Base-by-base conservation (phyloP, 2,113 vertebrate genomes). In the Beaufortia kweichowensis region DNA sequence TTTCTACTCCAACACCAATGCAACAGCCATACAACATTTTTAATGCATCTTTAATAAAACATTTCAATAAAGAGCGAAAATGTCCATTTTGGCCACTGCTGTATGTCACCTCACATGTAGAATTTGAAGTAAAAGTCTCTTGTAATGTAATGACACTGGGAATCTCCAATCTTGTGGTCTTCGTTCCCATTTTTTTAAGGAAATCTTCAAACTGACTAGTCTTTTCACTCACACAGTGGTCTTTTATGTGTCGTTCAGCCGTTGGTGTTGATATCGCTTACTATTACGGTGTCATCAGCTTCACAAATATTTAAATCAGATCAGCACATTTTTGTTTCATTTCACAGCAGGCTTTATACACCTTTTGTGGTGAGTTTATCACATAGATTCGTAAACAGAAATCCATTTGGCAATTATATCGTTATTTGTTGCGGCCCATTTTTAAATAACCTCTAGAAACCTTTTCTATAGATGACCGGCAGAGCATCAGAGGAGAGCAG, bases 371-470 rank as follows among this genome's bases (percentile, higher is more conserved):
- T 57, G 21, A 56, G 33, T 21, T 57, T n/a, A 10, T 59, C 33
- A 41, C 33, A 31, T 19, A 33, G 7, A 41, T 23, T 56, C 41
- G 6, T 43, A 71, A 76, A 66, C 55, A 65, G 46, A 7, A 19
- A 62, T 28, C 48, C 70, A 76, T 69, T 69, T 66, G 43, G 28
- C 56, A 23, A 67, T 46, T 53, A 6, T 26, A 61, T 17, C 39
- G 56, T 64, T 28, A 8, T 41, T 56, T 39, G 59, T 50, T 15
- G 21, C 48, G 21, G 61, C 35, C 61, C n/a, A 63, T 59, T 74
- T 76, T 28, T 21, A 63, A 83, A 83, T 74, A 68, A 55, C 60
- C 74, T 63, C 56, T 19, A 69, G 35, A 46, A 21, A 39, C 53
- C 26, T 35, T 48, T 35, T 26, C n/a, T 15, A 9, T 41, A 46